Conservation (phyloP, 2,113 vertebrate genomes). For the Heterotis niloticus region DNA sequence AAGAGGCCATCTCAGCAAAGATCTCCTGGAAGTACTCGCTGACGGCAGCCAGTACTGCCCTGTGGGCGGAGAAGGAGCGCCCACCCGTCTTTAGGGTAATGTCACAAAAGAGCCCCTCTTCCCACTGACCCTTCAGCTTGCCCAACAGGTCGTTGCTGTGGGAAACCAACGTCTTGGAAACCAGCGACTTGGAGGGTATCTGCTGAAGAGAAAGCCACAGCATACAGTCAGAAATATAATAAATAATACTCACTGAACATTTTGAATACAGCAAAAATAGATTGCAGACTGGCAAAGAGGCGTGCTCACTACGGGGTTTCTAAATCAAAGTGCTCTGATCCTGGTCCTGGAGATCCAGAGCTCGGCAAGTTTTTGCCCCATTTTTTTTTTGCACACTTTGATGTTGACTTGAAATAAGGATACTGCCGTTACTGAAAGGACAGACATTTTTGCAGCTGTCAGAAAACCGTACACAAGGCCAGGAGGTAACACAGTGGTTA, state of each 20-base stretch:
- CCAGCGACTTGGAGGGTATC: slow-evolving; percentile 41
- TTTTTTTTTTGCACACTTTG: too few species aligned
- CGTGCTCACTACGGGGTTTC: too few species aligned
- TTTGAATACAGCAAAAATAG: neutral
- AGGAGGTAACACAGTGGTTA: too few species aligned
- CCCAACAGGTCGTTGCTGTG: slow-evolving; percentile 60
- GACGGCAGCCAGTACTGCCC: slow-evolving; percentile 68
- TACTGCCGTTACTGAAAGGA: too few species aligned
- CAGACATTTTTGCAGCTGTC: too few species aligned
- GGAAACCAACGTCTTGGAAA: slow-evolving; percentile 61
- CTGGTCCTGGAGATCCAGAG: too few species aligned
- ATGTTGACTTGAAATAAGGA: too few species aligned
- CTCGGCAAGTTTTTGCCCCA: too few species aligned
- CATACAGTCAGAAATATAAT: neutral
- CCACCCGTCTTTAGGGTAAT: slow-evolving; percentile 65
- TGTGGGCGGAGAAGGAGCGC: slow-evolving; percentile 63
- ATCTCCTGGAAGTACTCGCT: slow-evolving; percentile 76
- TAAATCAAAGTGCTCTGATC: too few species aligned
- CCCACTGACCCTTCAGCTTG: slow-evolving; percentile 67
- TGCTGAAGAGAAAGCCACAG: slow-evolving; percentile 30
- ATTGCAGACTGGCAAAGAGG: too few species aligned
- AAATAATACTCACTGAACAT: neutral
- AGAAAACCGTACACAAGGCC: too few species aligned
- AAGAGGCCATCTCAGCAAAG: slow-evolving; percentile 65
- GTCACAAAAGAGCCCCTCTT: slow-evolving; percentile 72